Evolutionary conservation across 2,797 vertebrate genomes (phyloP), one percentile per base, ranked within the genome.

Genomic region (Falco berigora): DNA sequence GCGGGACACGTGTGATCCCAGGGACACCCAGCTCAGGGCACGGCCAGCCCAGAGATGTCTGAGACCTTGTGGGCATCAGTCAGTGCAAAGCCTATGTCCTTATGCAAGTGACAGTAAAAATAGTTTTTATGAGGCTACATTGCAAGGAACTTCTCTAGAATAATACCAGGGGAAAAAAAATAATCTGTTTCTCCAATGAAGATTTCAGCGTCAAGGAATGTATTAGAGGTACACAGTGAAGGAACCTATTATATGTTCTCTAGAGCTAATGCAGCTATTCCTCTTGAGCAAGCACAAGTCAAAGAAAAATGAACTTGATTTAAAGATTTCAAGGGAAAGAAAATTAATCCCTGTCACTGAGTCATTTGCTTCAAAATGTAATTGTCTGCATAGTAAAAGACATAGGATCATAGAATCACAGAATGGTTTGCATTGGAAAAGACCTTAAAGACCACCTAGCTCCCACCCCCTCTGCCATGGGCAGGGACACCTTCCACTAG

Each of bases 71-170:
- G 8, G 21, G 16, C 32, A 3, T 9, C 12, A 15, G 10, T 67
- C 3, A 46, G 7, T 2, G 10, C 5, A 0, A 10, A 11, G 5
- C 42, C 42, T 18, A 44, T 44, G 17, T 18, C 10, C 1, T 9
- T 27, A 34, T 83, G 28, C 55, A 38, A 16, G 6, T 6, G 53
- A 27, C 34, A 67, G 14, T 30, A 47, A 66, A 63, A 88, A 40
- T n/a, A 44, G 16, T 44, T 44, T 44, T 44, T 64, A 52, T 46
- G 28, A 62, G 7, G 30, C 25, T 66, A 5, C n/a, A 42, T 47
- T 49, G 5, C 19, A 88, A 67, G 20, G 23, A n/a, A 36, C 19
- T 53, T 72, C 58, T 61, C 40, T 42, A 82, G 59, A 77, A 71
- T 24, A 47, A 59, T 53, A 52, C 4, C 14, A 23, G 8, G 30